Evolutionary conservation across 2,797 vertebrate genomes (phyloP).

Genomic region (Poeciliopsis presidionis): DNA sequence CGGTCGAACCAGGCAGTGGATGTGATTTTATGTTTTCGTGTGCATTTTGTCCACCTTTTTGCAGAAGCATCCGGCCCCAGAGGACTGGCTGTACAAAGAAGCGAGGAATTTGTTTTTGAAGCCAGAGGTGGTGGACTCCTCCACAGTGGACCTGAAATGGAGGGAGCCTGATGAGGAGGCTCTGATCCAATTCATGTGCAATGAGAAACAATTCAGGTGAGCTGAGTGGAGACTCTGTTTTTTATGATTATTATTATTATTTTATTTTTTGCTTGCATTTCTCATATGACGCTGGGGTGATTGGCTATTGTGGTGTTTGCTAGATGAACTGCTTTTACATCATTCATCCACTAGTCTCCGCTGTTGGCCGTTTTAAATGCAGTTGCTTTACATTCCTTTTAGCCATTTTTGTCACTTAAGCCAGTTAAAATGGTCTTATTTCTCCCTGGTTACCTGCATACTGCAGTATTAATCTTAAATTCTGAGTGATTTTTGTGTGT

Average conservation of each 20-base stretch:
- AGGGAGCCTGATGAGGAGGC: slow-evolving; percentile 87
- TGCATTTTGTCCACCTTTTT: neutral
- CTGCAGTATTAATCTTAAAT: neutral
- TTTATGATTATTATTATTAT: neutral
- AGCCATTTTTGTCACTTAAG: neutral
- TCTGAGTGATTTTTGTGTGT: neutral
- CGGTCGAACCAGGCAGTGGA: neutral
- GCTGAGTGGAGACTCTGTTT: neutral
- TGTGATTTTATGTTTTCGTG: neutral
- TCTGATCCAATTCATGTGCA: slow-evolving; percentile 90
- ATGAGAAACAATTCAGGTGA: slow-evolving; percentile 93
- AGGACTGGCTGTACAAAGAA: slow-evolving; percentile 93
- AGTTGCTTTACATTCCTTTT: neutral
- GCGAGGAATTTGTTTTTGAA: slow-evolving; percentile 90
- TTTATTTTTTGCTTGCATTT: neutral
- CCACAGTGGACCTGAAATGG: slow-evolving; percentile 89
- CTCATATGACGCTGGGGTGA: neutral
- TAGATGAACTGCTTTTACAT: neutral
- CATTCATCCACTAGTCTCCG: slow-evolving; percentile 24
- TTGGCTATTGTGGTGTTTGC: neutral
- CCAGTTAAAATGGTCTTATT: neutral
- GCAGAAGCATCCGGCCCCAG: slow-evolving; percentile 89
- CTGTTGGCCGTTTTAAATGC: slow-evolving; percentile 1
- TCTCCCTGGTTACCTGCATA: neutral
- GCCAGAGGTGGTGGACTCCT: slow-evolving; percentile 89